Evolutionary conservation across 2,113 vertebrate genomes (phyloP), one percentile per base, ranked within the genome.

Genomic region (Tiliqua scincoides): DNA sequence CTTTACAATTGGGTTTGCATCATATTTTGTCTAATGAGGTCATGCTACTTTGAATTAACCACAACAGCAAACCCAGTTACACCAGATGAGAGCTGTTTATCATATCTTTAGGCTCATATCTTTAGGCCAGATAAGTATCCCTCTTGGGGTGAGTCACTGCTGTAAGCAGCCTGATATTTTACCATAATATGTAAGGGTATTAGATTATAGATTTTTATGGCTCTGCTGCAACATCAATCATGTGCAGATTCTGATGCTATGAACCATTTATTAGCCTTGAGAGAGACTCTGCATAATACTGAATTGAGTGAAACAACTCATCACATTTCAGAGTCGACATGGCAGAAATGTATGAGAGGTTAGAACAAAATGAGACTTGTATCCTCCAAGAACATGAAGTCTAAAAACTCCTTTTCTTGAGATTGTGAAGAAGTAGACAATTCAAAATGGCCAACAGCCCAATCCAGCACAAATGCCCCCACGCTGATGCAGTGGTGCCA

Each of bases 141-240:
- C 17, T 78, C 40, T 63, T 62, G 81, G 43, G 77, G 18, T 79
- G 4, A 74, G n/a, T 72, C 21, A 35, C 54, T 70, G 54, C 20
- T n/a, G 21, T 73, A 43, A 76, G 37, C n/a, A 84, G 48, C 11
- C 40, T 70, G n/a, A 72, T 62, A 83, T 72, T 72, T 83, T 54
- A 63, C 15, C 7, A 35, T 72, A 83, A 63, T 79, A 88, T 37
- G 30, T 79, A 78, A 77, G 6, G 21, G 67, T 71, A 65, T 73
- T 83, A 87, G n/a, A 78, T 70, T 88, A 72, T 63, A 72, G 40
- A 52, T 71, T 79, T 86, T 71, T 79, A 79, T 83, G 37, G 20
- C 11, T 87, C 20, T 70, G 35, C 30, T 77, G 54, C 30, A 82
- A 61, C 63, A 77, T 83, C 77, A 15, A 70, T 87, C 35, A 77